These are phyloP conservation scores for Pantala flavescens DNA, from an alignment of 1,140 invertebrate genomes.

Conservation along the genomic window DNA sequence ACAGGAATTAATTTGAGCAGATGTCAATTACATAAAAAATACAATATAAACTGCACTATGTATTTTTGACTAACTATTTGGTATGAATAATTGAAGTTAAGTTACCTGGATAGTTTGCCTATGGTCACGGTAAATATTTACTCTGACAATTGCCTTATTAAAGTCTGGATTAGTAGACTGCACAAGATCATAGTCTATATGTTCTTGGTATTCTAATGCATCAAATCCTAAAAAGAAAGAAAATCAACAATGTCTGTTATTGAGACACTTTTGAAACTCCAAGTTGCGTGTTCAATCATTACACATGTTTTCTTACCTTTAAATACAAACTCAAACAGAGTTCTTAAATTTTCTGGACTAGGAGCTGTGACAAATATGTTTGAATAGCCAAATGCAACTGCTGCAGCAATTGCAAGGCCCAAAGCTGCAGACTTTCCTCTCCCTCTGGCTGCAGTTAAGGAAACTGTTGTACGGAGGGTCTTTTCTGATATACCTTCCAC, in stretches of 20 bases:
- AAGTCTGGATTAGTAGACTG: conserved; percentile 93
- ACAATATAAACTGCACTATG: too few species aligned
- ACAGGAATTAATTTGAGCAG: too few species aligned
- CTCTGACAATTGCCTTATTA: conserved; percentile 89
- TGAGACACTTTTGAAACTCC: not conserved
- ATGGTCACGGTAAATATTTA: conserved; percentile 85
- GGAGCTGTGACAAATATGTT: conserved; percentile 98
- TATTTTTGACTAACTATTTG: too few species aligned
- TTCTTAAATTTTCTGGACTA: conserved; percentile 96
- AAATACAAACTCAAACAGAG: conserved; percentile 94
- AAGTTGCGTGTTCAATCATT: not conserved
- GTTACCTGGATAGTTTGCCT: conserved; percentile 90
- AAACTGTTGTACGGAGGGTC: conserved; percentile 77
- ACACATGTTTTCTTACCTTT: conserved; percentile 48
- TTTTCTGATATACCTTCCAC: conserved; percentile 94
- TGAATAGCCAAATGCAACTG: conserved; percentile 81
- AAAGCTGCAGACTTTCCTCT: conserved; percentile 96
- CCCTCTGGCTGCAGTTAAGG: conserved; percentile 90
- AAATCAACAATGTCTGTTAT: too few species aligned
- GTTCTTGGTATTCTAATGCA: conserved; percentile 90
- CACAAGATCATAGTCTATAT: conserved; percentile 92
- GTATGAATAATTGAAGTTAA: too few species aligned
- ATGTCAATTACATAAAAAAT: too few species aligned
- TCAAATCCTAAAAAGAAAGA: conserved; percentile 60
- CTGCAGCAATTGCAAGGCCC: conserved; percentile 83